These are phyloP conservation scores for Apis mellifera DNA, from an alignment of 1,140 invertebrate species.

Conservation along the genomic window DNA sequence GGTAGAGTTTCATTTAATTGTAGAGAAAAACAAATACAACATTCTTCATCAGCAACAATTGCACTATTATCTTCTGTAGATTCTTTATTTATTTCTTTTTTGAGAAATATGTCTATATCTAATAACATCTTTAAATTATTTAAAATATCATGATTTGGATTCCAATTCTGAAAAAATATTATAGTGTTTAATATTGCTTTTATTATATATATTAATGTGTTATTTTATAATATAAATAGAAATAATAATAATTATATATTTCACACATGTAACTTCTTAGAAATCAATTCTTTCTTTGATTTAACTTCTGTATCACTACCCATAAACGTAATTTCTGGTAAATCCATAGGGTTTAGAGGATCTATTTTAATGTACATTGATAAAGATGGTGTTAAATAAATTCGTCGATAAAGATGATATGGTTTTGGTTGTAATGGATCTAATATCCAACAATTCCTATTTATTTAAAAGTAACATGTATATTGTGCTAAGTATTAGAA, in stretches of 20 bases:
- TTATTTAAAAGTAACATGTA: conserved; percentile 23
- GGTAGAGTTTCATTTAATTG: conserved; percentile 69
- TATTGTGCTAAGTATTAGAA: neutral
- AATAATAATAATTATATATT: neutral
- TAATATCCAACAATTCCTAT: conserved; percentile 73
- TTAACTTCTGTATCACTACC: conserved; percentile 72
- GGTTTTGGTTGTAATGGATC: conserved; percentile 75
- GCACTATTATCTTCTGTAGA: conserved; percentile 37
- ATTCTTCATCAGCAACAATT: conserved; percentile 74
- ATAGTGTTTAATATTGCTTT: neutral
- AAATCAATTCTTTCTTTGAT: conserved; percentile 64
- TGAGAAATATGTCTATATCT: conserved; percentile 72
- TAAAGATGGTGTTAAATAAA: conserved; percentile 72
- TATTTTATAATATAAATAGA: neutral
- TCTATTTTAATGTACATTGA: conserved; percentile 74
- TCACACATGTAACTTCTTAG: conserved; percentile 67
- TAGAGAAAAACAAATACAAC: conserved; percentile 77
- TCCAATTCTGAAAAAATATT: conserved; percentile 72
- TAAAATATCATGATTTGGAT: conserved; percentile 62
- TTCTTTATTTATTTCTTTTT: conserved; percentile 26
- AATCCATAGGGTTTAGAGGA: conserved; percentile 64
- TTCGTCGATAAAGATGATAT: conserved; percentile 74
- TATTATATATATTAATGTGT: neutral
- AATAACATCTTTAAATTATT: conserved; percentile 73
- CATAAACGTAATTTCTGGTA: conserved; percentile 76